phyloP scores from a whole-genome alignment of 2,797 vertebrate species.

The Sebastes iracundus region DNA sequence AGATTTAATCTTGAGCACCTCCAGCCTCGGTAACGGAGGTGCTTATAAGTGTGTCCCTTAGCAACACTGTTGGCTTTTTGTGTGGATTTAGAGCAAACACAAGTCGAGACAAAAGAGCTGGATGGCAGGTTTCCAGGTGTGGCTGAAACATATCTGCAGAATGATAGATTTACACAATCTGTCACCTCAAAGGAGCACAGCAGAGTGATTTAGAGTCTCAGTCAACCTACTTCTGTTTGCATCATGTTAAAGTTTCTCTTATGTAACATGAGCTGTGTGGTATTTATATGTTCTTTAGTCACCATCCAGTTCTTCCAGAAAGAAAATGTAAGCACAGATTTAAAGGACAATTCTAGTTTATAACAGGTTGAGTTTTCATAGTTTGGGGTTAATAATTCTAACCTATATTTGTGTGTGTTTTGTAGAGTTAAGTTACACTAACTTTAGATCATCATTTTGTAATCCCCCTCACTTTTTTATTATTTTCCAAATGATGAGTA shows the following conservation, averaged over 20 bases:
- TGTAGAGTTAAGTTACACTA: not conserved
- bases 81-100: not conserved
- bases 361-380: not conserved
- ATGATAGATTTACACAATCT: not conserved
- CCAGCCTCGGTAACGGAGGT: not conserved
- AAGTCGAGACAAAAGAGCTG: not conserved
- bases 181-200: not conserved
- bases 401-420: not conserved
- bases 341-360: not conserved
- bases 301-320: not conserved
- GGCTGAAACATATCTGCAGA: not conserved
- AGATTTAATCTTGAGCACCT: not conserved
- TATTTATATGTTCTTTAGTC: not conserved
- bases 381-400: not conserved
- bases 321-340: not conserved
- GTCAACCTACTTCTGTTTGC: not conserved
- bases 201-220: not conserved
- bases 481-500: no score
- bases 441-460: not conserved
- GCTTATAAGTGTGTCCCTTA: not conserved
- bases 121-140: not conserved
- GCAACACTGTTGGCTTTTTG: constrained; percentile 11
- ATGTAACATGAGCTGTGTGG: not conserved
- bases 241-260: not conserved
- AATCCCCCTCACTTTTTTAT: no score